A percentile compares a stretch with the other conserved stretches of the same genome.
phyloP scores from a whole-genome alignment of 2,797 vertebrate species.

The Pelobates cultripes region DNA sequence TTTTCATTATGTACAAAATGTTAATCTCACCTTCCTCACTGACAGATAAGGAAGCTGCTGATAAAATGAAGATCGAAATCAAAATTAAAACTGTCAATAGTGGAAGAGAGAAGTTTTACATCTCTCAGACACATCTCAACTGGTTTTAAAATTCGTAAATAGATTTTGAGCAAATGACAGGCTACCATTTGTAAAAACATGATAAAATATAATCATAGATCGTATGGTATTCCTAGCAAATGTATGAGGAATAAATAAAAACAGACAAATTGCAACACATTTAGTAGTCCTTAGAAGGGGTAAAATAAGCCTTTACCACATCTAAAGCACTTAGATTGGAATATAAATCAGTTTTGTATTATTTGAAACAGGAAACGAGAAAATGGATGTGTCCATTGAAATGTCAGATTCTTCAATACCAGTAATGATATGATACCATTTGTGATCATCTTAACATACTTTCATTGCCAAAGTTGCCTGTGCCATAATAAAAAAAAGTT shows the following conservation, averaged over 20 bases:
- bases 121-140: slow-evolving; percentile 13
- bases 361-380: slow-evolving; percentile 14
- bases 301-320: background rate
- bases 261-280: background rate
- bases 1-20: slow-evolving; percentile 36
- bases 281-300: background rate
- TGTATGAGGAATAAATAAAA: slow-evolving; percentile 4
- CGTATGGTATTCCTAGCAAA: background rate
- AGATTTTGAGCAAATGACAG: slow-evolving; percentile 41
- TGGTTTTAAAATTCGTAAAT: slow-evolving; percentile 7
- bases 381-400: slow-evolving; percentile 40
- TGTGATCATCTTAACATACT: slow-evolving; percentile 27
- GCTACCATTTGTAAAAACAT: slow-evolving; percentile 32
- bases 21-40: slow-evolving; percentile 40
- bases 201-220: slow-evolving; percentile 47
- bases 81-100: slow-evolving; percentile 54
- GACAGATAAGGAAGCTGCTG: slow-evolving; percentile 44
- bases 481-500: slow-evolving; percentile 32
- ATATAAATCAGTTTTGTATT: slow-evolving; percentile 29
- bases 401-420: slow-evolving; percentile 40
- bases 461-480: slow-evolving; percentile 40
- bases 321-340: slow-evolving; percentile 37
- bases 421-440: slow-evolving; percentile 43
- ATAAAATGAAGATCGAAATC: slow-evolving; percentile 53
- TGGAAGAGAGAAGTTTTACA: slow-evolving; percentile 4